Conservation (phyloP, 2,888 invertebrate species). For the Anticlea derivata region DNA sequence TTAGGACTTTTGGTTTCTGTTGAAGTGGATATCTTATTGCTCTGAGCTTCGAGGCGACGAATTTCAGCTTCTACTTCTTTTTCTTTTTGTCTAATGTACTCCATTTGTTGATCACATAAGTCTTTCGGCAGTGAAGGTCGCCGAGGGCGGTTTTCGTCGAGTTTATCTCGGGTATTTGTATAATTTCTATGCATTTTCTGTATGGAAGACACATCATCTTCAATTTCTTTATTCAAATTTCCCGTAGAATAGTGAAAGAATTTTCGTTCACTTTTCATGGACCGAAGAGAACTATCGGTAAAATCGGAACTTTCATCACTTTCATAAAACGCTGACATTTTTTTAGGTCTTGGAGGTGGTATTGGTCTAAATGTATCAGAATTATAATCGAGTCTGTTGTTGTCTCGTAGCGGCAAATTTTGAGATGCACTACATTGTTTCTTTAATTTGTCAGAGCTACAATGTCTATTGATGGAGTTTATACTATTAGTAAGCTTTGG, state of each 20-base stretch:
- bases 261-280: constrained; percentile 68
- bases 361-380: constrained; percentile 60
- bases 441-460: constrained; percentile 47
- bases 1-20: constrained; percentile 56
- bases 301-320: constrained; percentile 75
- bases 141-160: constrained; percentile 50
- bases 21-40: constrained; percentile 43
- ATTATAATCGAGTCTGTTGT: constrained; percentile 36
- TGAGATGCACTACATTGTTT: constrained; percentile 39
- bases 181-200: constrained; percentile 76
- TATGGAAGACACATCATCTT: constrained; percentile 73
- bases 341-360: constrained; percentile 69
- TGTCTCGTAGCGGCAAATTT: constrained; percentile 35
- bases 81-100: constrained; percentile 87
- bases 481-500: constrained; percentile 65
- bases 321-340: constrained; percentile 69
- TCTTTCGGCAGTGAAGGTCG: constrained; percentile 87
- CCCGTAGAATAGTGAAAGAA: constrained; percentile 76
- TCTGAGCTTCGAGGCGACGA: constrained; percentile 84
- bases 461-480: constrained; percentile 49
- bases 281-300: constrained; percentile 64
- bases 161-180: constrained; percentile 54
- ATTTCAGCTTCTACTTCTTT: constrained; percentile 87
- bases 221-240: constrained; percentile 74
- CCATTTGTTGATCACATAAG: constrained; percentile 85